Percentiles rank a stretch among this genome's conserved stretches.
phyloP scores from a whole-genome alignment of 2,113 vertebrate species.

The Lophius piscatorius region DNA sequence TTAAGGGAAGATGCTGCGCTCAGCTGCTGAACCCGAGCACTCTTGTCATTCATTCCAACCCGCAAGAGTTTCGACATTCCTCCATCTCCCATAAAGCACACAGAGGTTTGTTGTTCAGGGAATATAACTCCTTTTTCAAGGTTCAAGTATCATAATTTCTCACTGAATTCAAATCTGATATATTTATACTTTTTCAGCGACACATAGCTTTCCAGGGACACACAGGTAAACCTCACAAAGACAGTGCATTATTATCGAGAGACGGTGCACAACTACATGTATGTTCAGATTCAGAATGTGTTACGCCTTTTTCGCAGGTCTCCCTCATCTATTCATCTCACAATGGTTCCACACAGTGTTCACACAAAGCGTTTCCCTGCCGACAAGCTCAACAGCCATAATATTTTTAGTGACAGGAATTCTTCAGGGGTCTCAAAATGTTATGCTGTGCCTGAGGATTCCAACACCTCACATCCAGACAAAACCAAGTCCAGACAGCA shows the following conservation, averaged over 20 bases:
- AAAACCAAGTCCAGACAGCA: not conserved
- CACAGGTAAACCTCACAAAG: slow-evolving; percentile 54
- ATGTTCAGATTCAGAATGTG: not conserved
- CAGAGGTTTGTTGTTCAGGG: slow-evolving; percentile 52
- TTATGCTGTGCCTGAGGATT: slow-evolving; percentile 21
- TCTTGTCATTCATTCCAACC: not conserved
- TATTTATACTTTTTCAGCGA: slow-evolving; percentile 47
- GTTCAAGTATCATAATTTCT: not conserved
- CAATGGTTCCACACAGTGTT: slow-evolving; percentile 42
- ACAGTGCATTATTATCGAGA: not conserved
- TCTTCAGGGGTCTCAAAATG: slow-evolving; percentile 9
- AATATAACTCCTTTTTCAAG: not conserved
- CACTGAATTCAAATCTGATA: not conserved
- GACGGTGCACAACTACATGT: no score
- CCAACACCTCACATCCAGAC: not conserved
- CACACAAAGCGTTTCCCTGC: slow-evolving; percentile 20
- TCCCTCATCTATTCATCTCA: slow-evolving; percentile 22
- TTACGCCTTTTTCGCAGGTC: slow-evolving; percentile 36
- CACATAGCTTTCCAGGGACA: slow-evolving; percentile 17
- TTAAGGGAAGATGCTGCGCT: slow-evolving; percentile 23
- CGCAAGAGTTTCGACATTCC: slow-evolving; percentile 1
- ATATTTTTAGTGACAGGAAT: slow-evolving; percentile 23
- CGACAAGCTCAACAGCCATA: slow-evolving; percentile 10
- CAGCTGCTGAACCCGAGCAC: slow-evolving; percentile 47
- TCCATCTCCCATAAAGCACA: slow-evolving; percentile 8